Base-by-base conservation (phyloP, 1,140 invertebrate species). In the Phymorhynchus buccinoides region DNA sequence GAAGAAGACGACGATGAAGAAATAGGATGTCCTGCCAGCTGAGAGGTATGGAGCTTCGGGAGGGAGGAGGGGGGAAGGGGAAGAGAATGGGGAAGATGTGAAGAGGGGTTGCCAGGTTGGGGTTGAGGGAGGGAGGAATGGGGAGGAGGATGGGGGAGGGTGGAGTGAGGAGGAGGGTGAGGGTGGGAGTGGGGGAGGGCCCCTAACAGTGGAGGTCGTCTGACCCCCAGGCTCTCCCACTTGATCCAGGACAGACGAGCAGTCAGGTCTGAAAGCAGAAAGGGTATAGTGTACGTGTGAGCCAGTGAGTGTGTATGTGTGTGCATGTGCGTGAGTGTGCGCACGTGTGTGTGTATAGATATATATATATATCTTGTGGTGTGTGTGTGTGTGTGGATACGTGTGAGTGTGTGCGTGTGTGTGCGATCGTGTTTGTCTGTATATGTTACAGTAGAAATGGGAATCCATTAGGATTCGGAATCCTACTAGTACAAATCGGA, bases 231-330 rank as follows among this genome's bases (percentile, higher is more conserved):
- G 92, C 98, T 99, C 92, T 99, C 97, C 98, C 98, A 99, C 90
- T 99, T 99, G 84, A 99, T 99, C 99, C 99, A 99, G 0, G 97
- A 98, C 9, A 99, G 94, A 82, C 99, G 95, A 0, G 98, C 98
- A 14, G 98, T 99, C 83, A 99, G 94, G 96, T 99, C 98, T 99
- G 93, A 30, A 95, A 95, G 88, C 39, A 6, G 27, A 1, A 3
- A 35, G 27, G 12, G 68, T 52, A 0, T 52, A 18, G 56, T 62
- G 56, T 62, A 27, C n/a, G 56, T 62, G 56, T 62, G 56, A 27
- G 56, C n/a, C 18, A 22, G 56, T 62, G 56, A 3, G 56, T 22
- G 56, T 22, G 56, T 22, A 27, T 22, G 56, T 22, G 56, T 22
- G 56, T 22, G 56, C 18, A 27, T 62, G 56, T 22, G 56, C 18